phyloP scores from a whole-genome alignment of 2,797 vertebrate genomes.

The Acropternis orthonyx region DNA sequence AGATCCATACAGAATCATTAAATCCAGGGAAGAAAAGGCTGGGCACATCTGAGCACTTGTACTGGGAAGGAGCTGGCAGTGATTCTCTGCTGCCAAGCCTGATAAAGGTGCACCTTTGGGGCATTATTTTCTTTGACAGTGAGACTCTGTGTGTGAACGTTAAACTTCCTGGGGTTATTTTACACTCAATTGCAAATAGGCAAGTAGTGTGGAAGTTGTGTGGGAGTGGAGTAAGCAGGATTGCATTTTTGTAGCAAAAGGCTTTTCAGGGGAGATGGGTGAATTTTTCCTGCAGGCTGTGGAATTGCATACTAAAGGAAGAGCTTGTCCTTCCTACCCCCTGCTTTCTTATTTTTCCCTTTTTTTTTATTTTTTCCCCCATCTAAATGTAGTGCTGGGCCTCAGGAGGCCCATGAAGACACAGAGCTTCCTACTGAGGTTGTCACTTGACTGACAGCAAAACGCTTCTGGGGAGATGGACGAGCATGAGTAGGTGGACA shows the following conservation, averaged over 20 bases:
- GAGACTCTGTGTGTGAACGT: neutral
- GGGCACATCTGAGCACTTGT: neutral
- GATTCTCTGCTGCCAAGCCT: neutral
- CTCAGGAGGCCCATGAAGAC: slow-evolving; percentile 66
- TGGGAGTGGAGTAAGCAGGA: slow-evolving; percentile 34
- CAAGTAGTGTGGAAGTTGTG: slow-evolving; percentile 29
- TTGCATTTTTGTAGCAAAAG: slow-evolving; percentile 58
- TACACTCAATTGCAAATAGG: slow-evolving; percentile 33
- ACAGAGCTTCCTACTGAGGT: slow-evolving; percentile 71
- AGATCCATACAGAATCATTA: slow-evolving; percentile 31
- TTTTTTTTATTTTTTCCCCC: neutral
- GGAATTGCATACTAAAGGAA: slow-evolving; percentile 60
- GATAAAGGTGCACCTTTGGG: slow-evolving; percentile 20
- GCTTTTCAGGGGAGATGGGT: slow-evolving; percentile 42
- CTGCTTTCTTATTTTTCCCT: neutral
- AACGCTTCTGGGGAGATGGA: slow-evolving; percentile 77
- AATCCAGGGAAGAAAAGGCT: slow-evolving; percentile 27
- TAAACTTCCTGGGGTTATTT: slow-evolving; percentile 45
- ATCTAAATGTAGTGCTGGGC: slow-evolving; percentile 60
- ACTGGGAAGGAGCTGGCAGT: neutral
- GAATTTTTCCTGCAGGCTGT: slow-evolving; percentile 40
- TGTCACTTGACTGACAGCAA: slow-evolving; percentile 80
- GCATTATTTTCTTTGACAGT: slow-evolving; percentile 32
- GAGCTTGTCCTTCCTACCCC: neutral
- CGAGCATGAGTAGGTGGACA: slow-evolving; percentile 77